Conservation (phyloP, 2,113 vertebrate species). For the Sminthopsis crassicaudata region DNA sequence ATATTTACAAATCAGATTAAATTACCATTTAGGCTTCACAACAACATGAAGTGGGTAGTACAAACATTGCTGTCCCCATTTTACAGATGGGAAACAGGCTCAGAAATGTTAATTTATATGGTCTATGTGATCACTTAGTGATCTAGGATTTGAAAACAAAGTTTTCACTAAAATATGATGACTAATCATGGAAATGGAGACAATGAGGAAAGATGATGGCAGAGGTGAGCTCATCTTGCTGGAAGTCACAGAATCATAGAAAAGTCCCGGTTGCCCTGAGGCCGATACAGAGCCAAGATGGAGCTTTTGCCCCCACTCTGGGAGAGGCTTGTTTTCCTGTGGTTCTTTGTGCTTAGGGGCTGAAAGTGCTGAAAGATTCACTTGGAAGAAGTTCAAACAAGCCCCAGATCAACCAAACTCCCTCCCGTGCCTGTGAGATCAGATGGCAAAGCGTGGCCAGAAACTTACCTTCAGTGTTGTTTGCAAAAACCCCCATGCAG, state of each 20-base stretch:
- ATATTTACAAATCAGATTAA: not conserved
- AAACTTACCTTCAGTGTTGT: slow-evolving; percentile 78
- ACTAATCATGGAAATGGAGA: not conserved
- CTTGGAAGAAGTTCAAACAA: slow-evolving; percentile 79
- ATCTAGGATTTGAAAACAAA: not conserved
- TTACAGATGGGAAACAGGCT: not conserved
- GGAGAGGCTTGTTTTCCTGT: slow-evolving; percentile 60
- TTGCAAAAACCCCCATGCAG: slow-evolving; percentile 71
- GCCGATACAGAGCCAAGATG: slow-evolving; percentile 39
- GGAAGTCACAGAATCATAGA: not conserved
- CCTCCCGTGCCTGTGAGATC: slow-evolving; percentile 74
- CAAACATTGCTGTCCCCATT: not conserved
- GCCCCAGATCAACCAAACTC: slow-evolving; percentile 77
- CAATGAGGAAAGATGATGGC: not conserved
- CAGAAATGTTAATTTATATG: not conserved
- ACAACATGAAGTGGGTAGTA: not conserved
- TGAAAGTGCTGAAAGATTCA: slow-evolving; percentile 75
- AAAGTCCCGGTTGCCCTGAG: slow-evolving; percentile 50
- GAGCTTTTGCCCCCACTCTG: slow-evolving; percentile 48
- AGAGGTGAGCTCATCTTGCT: slow-evolving; percentile 1
- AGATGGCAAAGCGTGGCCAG: slow-evolving; percentile 72
- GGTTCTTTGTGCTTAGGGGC: slow-evolving; percentile 68
- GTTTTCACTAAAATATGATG: not conserved
- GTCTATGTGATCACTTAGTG: not conserved
- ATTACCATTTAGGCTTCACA: not conserved